Base-by-base conservation (phyloP, 2,113 vertebrate species). In the Chascanopsetta lugubris region DNA sequence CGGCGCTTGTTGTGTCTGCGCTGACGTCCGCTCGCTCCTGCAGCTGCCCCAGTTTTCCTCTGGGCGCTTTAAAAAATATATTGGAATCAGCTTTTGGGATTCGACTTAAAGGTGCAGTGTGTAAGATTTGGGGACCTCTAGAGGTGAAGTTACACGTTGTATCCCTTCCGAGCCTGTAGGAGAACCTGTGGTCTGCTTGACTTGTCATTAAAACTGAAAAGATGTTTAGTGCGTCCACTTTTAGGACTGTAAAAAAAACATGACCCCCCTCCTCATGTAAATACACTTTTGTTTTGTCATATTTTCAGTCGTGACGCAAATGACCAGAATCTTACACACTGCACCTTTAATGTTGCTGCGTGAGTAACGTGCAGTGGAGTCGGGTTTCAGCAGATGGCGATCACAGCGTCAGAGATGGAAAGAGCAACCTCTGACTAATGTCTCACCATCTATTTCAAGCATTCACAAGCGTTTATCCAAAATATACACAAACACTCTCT, bases 401-500 rank as follows among this genome's bases (percentile, higher is more conserved):
- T 38, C 6, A 17, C 38, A 42, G 51, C 11, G 71, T 13, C n/a
- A 17, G 45, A 53, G 72, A 42, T 72, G 66, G 68, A 71, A 67
- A 70, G 56, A 67, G 54, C 57, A 21, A 34, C 55, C 61, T 72
- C 72, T 65, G 77, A 83, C 55, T 77, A 60, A 74, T 69, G 80
- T 67, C 68, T 60, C 70, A 22, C 20, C 17, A 18, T 69, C 51
- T 69, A 72, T 83, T 82, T 64, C 43, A 18, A 73, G 59, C 64
- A 54, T 75, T 77, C 26, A 46, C 45, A 56, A 53, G 26, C 57
- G 22, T 15, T 51, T 59, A 13, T 51, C 22, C 30, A 30, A 24
- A 57, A 22, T 30, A 27, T 47, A 24, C 40, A 29, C 58, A 60
- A 46, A 24, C 47, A 36, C 63, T 47, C 56, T 38, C 59, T 63